phyloP scores from a whole-genome alignment of 2,888 invertebrate genomes.

The Tenthredo livida region DNA sequence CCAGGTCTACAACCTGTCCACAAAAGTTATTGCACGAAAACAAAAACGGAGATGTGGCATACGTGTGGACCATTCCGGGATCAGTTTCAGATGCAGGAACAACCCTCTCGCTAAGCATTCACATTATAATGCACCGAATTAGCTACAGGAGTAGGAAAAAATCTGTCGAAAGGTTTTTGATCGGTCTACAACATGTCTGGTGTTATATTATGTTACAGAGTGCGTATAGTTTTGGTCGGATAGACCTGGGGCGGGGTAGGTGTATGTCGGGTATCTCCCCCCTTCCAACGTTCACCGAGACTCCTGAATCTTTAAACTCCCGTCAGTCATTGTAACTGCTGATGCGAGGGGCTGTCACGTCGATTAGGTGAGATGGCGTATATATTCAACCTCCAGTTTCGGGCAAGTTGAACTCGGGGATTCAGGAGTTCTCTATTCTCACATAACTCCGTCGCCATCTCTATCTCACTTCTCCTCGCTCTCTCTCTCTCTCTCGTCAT shows the following conservation, averaged over 20 bases:
- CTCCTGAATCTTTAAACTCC: conserved; percentile 68
- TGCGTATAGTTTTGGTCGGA: conserved; percentile 25
- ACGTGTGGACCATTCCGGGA: too few relatives aligned
- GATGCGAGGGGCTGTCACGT: conserved; percentile 70
- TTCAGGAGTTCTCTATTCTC: conserved; percentile 4
- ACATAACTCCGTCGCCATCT: background rate
- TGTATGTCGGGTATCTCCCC: conserved; percentile 9
- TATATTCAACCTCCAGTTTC: conserved; percentile 32
- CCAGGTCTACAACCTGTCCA: background rate
- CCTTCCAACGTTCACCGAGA: conserved; percentile 51
- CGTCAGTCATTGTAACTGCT: conserved; percentile 72
- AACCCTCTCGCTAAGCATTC: background rate
- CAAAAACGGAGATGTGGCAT: background rate
- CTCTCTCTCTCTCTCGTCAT: conserved; percentile 10
- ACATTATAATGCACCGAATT: too few relatives aligned
- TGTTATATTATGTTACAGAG: background rate
- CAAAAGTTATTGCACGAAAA: background rate
- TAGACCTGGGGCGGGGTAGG: background rate
- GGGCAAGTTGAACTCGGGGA: conserved; percentile 36
- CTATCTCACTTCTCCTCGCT: background rate
- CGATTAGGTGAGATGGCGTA: conserved; percentile 66
- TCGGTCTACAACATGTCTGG: background rate
- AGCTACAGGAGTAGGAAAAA: background rate
- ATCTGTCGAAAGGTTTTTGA: conserved; percentile 18
- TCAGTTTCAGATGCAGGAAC: background rate